Percentiles rank a stretch among this genome's conserved stretches.
These are phyloP conservation scores for Xenops minutus DNA, from an alignment of 2,797 vertebrate species.

Conservation along the genomic window DNA sequence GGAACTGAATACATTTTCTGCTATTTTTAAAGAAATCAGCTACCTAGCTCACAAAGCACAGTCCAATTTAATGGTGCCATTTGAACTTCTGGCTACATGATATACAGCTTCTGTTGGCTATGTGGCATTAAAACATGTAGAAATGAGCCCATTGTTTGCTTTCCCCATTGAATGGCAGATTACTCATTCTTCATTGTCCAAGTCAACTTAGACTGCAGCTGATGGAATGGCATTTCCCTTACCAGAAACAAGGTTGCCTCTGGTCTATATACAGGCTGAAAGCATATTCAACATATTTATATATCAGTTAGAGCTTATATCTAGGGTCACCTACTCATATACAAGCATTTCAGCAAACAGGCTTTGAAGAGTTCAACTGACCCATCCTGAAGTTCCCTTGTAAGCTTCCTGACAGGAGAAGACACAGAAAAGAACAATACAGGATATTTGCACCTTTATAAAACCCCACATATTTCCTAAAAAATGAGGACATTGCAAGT, in stretches of 20 bases:
- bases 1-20: neutral
- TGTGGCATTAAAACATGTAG: neutral
- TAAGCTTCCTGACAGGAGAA: neutral
- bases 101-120: neutral
- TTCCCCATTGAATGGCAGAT: neutral
- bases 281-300: neutral
- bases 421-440: neutral
- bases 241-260: neutral
- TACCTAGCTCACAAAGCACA: neutral
- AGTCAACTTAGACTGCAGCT: rapidly evolving
- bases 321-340: neutral
- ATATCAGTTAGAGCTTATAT: neutral
- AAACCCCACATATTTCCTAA: neutral
- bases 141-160: neutral
- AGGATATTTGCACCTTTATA: neutral
- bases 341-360: neutral
- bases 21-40: neutral
- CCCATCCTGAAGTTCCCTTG: neutral
- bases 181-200: neutral
- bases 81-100: neutral
- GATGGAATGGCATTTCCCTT: neutral
- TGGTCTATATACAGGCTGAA: neutral
- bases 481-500: neutral
- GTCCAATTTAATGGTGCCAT: neutral
- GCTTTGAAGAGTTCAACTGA: neutral